Evolutionary conservation across 2,888 invertebrate genomes (phyloP), one percentile per base, ranked within the genome.

Genomic region (Penaeus monodon): DNA sequence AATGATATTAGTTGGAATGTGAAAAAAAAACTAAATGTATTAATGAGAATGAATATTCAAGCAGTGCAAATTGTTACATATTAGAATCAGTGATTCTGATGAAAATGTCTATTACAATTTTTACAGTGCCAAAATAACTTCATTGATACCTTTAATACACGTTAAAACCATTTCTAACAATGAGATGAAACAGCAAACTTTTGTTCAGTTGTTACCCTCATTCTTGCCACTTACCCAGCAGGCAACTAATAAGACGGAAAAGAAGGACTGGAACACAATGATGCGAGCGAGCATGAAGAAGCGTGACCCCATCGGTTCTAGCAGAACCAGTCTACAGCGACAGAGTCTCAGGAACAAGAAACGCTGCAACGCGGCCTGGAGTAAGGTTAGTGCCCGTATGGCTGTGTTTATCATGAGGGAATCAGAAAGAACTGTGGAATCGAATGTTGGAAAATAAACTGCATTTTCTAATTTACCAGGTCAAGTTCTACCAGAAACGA

Each of bases 401-500:
- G 64, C 24, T 66, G 17, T 27, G 29, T 27, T n/a, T 27, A 7
- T 29, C 74, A 8, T 33, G 74, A 22, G 20, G 33, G 27, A 29
- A 78, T 8, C 12, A 10, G 57, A 57, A 1, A 14, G 6, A 17
- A 2, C 24, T 38, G 44, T 63, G 7, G 6, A 12, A n/a, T 29
- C 65, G 24, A 27, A 17, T 66, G 27, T 68, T 10, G 14, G 20
- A 63, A n/a, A 24, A 38, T 10, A 38, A n/a, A 4, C 6, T 29
- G 0, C 10, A 73, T 82, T 29, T 29, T 63, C 12, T 49, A n/a
- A 22, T 73, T 38, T 27, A 64, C 24, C 86, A 89, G 89, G 77
- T 89, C n/a, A 85, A 89, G 81, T 89, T 83, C 81, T 89, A 88
- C 84, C 88, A 88, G 66, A 85, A 73, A 27, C 79, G 89, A n/a